Conservation (phyloP, 2,113 vertebrate species). For the Eira barbara region DNA sequence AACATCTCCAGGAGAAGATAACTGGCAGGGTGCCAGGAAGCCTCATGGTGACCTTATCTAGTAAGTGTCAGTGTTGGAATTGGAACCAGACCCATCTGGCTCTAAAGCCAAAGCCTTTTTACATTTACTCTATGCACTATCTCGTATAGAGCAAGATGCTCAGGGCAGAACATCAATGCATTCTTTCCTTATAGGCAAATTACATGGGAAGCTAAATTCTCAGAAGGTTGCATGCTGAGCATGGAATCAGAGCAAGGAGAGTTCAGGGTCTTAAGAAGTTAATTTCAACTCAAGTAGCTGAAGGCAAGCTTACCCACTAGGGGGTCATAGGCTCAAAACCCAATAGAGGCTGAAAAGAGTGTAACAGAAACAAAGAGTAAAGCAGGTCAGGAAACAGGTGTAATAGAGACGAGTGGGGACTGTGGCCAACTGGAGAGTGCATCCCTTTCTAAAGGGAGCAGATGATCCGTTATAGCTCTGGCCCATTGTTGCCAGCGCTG, state of each 20-base stretch:
- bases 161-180: constrained; percentile 30
- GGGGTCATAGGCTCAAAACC: not conserved
- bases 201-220: not conserved
- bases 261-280: not conserved
- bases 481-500: too few species aligned
- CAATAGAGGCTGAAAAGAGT: not conserved
- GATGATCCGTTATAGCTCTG: not conserved
- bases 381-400: not conserved
- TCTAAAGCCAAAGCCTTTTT: not conserved
- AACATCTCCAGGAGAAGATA: constrained; percentile 22
- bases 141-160: not conserved
- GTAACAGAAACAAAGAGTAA: not conserved
- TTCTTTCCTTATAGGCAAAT: constrained; percentile 24
- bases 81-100: constrained; percentile 14
- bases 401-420: not conserved
- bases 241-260: not conserved
- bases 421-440: not conserved
- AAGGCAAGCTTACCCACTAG: not conserved
- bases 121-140: not conserved
- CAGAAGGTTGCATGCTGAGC: constrained; percentile 29
- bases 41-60: constrained; percentile 28
- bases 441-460: not conserved
- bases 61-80: constrained; percentile 3
- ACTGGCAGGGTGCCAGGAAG: not conserved
- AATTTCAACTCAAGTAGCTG: constrained; percentile 25